Conservation (phyloP, 2,888 invertebrate species). For the Leptinotarsa rubiginosa region DNA sequence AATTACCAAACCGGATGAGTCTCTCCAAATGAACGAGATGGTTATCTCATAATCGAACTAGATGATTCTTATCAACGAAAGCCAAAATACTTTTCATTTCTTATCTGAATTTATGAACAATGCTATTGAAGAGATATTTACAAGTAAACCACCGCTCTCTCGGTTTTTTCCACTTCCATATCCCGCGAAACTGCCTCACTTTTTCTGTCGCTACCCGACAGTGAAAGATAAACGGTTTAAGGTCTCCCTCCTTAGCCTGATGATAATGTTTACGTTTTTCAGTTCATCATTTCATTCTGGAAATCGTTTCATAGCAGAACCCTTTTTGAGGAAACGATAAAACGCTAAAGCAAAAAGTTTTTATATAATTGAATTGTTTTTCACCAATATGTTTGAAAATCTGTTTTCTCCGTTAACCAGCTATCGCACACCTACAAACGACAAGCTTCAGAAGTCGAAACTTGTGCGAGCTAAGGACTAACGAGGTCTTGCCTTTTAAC, state of each 20-base stretch:
- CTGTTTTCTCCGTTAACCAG: no score
- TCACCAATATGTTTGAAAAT: no score
- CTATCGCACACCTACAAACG: no score
- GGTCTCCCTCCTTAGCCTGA: neutral
- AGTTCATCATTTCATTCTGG: neutral
- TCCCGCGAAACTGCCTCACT: neutral
- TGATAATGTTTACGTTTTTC: neutral
- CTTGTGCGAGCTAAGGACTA: no score
- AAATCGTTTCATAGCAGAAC: neutral
- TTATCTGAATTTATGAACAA: neutral
- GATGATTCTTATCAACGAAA: neutral
- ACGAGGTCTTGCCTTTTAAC: no score
- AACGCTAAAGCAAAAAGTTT: neutral
- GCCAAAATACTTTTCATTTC: neutral
- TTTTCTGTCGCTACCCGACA: neutral
- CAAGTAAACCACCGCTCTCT: neutral
- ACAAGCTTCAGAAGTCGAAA: no score
- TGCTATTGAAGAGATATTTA: neutral
- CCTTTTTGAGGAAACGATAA: neutral
- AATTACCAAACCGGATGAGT: no score
- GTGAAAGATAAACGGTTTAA: constrained; percentile 4
- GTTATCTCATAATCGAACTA: neutral
- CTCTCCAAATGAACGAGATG: no score
- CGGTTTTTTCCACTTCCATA: neutral
- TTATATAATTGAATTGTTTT: neutral